Evolutionary conservation across 2,113 vertebrate genomes (phyloP), one percentile per base, ranked within the genome.

Genomic region (Urocitellus parryii): DNA sequence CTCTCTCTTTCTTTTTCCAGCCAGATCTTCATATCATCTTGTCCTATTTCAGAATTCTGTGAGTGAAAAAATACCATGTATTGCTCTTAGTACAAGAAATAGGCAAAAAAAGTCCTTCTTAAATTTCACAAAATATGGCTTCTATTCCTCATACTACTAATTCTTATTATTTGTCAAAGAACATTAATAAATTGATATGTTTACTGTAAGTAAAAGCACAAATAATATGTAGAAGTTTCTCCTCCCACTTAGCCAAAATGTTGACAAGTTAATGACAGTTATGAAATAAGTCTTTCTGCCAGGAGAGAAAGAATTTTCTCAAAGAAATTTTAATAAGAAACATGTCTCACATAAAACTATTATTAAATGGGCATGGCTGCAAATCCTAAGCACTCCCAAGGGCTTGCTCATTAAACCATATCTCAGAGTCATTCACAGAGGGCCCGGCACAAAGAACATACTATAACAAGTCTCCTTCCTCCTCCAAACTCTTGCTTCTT

Each of bases 261-360:
- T 4, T 3, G 37, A 51, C 42, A 74, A 95, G 45, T 13, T 70
- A n/a, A 90, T 96, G 96, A 68, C 11, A 93, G 63, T 86, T 94
- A 32, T 94, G 56, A 86, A 97, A 81, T 39, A 97, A 45, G 4
- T 88, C n/a, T 74, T 58, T 34, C 17, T 88, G 37, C 45, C 2
- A 77, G 29, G 51, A 81, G 22, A 91, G 51, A 92, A 61, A 25
- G 24, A 90, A 56, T 76, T 56, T 98, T 95, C 74, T 67, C 34
- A 95, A 94, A 16, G 70, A 96, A 97, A 77, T 0, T 45, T 97
- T 96, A 72, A 13, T 1, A 65, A 68, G n/a, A 51, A 95, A 86
- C n/a, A 88, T 48, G 84, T 96, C 53, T 16, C 88, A 72, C 67
- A 96, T 27, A 86, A 88, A 95, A 77, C n/a, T 32, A 3, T 86